Evolutionary conservation across 2,113 vertebrate species (phyloP).

Genomic region (Electrona antarctica): DNA sequence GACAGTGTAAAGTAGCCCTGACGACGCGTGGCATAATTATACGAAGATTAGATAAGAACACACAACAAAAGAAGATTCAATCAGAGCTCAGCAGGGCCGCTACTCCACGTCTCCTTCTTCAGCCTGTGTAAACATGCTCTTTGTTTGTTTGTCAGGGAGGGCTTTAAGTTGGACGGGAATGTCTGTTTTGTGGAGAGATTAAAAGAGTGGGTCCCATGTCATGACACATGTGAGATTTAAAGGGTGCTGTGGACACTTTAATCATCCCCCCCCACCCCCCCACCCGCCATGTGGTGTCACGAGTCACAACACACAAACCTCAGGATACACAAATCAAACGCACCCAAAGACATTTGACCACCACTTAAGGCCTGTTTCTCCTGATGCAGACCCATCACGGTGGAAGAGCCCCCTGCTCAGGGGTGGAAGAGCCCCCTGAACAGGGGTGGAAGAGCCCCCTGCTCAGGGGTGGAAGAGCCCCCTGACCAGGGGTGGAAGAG

Average conservation of each 20-base stretch:
- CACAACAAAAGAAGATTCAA: conserved; percentile 51
- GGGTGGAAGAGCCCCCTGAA: too few relatives aligned
- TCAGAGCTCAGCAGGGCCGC: conserved; percentile 40
- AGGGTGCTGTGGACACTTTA: conserved; percentile 55
- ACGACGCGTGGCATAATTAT: conserved; percentile 10
- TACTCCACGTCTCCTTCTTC: conserved; percentile 5
- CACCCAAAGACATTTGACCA: not conserved
- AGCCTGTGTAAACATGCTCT: conserved; percentile 48
- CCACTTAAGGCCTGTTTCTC: conserved; percentile 1
- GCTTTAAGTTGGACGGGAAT: not conserved
- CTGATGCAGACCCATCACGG: conserved; percentile 16
- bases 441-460: too few relatives aligned
- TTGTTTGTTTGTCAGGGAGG: conserved; percentile 36
- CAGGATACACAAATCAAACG: conserved; percentile 15
- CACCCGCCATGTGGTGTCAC: conserved; percentile 34
- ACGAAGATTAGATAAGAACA: conserved; percentile 36
- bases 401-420: conserved; percentile 5
- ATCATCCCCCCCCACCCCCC: conserved; percentile 38
- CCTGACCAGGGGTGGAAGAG: too few relatives aligned
- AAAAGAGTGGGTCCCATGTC: conserved; percentile 43
- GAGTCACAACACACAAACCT: conserved; percentile 29
- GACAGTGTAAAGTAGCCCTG: conserved; percentile 15
- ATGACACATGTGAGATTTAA: conserved; percentile 57
- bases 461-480: too few relatives aligned
- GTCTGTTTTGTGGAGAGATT: conserved; percentile 59